Evolutionary conservation across 2,113 vertebrate species (phyloP).

Genomic region (Notiomystis cincta): DNA sequence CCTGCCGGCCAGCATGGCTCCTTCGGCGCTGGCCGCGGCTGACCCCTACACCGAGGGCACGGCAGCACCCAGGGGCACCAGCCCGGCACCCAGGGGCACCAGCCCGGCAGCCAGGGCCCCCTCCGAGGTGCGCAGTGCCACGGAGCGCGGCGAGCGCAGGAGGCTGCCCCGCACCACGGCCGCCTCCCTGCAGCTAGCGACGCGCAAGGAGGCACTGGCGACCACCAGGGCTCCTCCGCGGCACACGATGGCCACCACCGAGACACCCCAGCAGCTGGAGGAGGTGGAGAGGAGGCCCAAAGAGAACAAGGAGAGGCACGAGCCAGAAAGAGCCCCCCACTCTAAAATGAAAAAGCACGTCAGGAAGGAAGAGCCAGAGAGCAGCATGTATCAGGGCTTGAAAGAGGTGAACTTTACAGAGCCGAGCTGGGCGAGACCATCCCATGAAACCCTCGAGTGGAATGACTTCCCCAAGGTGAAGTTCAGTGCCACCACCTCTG

Average conservation of each 20-base stretch:
- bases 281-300: not conserved
- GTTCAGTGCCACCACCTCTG: slow-evolving; percentile 63
- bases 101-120: not conserved
- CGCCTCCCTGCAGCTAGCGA: not conserved
- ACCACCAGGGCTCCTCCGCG: not conserved
- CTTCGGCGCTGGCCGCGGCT: not conserved
- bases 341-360: slow-evolving; percentile 59
- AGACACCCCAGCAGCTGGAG: not conserved
- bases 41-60: not conserved
- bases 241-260: not conserved
- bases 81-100: accelerated
- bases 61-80: not conserved
- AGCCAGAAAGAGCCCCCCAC: slow-evolving; percentile 51
- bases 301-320: not conserved
- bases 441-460: not conserved
- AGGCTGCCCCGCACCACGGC: slow-evolving; percentile 7
- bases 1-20: not conserved
- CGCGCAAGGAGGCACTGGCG: accelerated
- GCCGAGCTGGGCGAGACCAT: not conserved
- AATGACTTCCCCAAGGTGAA: slow-evolving; percentile 42
- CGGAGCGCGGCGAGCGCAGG: slow-evolving; percentile 9
- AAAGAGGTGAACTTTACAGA: not conserved
- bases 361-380: not conserved
- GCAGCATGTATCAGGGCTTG: not conserved
- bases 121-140: not conserved